phyloP scores from a whole-genome alignment of 2,888 invertebrate genomes.

The Agrotis ipsilon region DNA sequence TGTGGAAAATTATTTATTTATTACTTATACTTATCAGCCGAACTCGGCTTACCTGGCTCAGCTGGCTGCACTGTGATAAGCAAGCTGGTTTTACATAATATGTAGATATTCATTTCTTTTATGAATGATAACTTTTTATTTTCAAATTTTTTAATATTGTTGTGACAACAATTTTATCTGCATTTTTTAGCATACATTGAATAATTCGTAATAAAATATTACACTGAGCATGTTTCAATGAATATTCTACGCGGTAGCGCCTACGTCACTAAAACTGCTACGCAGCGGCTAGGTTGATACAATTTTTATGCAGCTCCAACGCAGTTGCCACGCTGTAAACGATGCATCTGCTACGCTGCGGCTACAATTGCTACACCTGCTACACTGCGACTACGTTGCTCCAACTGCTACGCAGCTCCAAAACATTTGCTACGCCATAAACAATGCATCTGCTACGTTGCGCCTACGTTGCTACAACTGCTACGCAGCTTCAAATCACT shows the following conservation, averaged over 20 bases:
- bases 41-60: not conserved
- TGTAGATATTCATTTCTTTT: constrained; percentile 23
- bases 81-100: constrained; percentile 25
- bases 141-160: not conserved
- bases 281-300: not conserved
- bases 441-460: not conserved
- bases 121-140: constrained; percentile 4
- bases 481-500: not conserved
- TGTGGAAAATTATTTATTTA: constrained; percentile 23
- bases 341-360: not conserved
- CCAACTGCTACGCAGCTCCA: not conserved
- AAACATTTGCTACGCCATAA: not conserved
- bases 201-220: not conserved
- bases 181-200: not conserved
- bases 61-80: constrained; percentile 21
- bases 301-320: not conserved
- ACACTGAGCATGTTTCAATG: not conserved
- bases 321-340: constrained; percentile 4
- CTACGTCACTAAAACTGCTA: not conserved
- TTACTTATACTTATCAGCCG: not conserved
- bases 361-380: too few species aligned
- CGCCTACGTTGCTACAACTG: not conserved
- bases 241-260: not conserved
- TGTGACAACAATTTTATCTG: not conserved
- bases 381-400: not conserved